These are phyloP conservation scores for Amiota communis DNA, from an alignment of 2,888 invertebrate genomes.

Conservation along the genomic window DNA sequence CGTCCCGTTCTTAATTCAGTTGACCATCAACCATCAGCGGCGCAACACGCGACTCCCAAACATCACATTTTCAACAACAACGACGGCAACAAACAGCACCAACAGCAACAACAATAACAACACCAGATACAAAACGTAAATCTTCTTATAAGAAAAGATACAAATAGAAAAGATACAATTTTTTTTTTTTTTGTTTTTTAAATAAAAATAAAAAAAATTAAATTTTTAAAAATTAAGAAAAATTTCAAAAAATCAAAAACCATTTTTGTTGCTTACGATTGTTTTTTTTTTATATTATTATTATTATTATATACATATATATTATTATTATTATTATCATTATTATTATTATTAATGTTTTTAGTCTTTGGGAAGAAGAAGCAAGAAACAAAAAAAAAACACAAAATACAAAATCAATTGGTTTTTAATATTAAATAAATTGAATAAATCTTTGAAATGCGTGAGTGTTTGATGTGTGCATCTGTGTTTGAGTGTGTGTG, in stretches of 20 bases:
- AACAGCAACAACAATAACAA: not conserved
- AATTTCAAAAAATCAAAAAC: not conserved
- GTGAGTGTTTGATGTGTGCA: not conserved
- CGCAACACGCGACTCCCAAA: slow-evolving; percentile 58
- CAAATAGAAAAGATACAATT: slow-evolving; percentile 12
- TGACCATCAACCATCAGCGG: slow-evolving; percentile 66
- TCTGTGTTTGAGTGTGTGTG: slow-evolving; percentile 8
- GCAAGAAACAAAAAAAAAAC: not conserved
- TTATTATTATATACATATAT: not conserved
- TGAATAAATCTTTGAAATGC: too few species aligned
- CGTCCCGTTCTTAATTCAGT: slow-evolving; percentile 67
- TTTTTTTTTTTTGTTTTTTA: not conserved
- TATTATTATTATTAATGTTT: not conserved
- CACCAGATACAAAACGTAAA: too few species aligned
- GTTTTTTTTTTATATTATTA: slow-evolving; percentile 1
- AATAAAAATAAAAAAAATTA: not conserved
- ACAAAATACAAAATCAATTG: not conserved
- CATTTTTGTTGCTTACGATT: slow-evolving; percentile 26
- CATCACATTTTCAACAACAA: slow-evolving; percentile 1
- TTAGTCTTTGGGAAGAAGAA: too few species aligned
- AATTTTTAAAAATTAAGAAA: slow-evolving; percentile 34
- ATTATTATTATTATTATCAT: too few species aligned
- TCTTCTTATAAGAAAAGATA: not conserved
- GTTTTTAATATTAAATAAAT: too few species aligned
- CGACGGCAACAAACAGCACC: not conserved